These are phyloP conservation scores for Cherax quadricarinatus DNA, from an alignment of 1,140 invertebrate species.

Conservation along the genomic window DNA sequence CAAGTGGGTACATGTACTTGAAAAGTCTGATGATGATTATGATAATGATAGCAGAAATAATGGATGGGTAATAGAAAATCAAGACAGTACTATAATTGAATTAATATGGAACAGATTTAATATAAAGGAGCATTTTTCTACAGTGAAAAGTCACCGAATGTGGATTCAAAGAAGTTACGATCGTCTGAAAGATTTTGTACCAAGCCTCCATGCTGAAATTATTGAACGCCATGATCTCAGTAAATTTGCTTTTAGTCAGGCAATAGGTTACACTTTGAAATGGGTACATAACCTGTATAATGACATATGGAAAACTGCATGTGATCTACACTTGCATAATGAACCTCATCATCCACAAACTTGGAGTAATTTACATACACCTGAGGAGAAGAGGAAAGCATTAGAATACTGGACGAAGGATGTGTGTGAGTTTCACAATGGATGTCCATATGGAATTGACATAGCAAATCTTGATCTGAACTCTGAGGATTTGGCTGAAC, in stretches of 20 bases:
- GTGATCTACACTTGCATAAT: slow-evolving; percentile 47
- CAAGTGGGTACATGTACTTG: slow-evolving; percentile 43
- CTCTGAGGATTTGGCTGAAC: slow-evolving; percentile 29
- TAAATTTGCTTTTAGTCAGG: slow-evolving; percentile 60
- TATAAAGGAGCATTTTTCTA: slow-evolving; percentile 35
- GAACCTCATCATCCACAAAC: slow-evolving; percentile 58
- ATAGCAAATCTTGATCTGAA: slow-evolving; percentile 40
- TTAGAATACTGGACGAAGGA: slow-evolving; percentile 29
- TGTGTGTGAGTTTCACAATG: slow-evolving; percentile 32
- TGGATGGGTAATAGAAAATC: slow-evolving; percentile 37
- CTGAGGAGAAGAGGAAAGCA: slow-evolving; percentile 39
- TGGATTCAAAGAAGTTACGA: slow-evolving; percentile 49
- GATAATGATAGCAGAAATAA: neutral
- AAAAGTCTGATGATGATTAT: neutral
- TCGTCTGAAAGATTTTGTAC: slow-evolving; percentile 38
- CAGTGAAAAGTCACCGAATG: slow-evolving; percentile 28
- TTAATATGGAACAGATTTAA: slow-evolving; percentile 51
- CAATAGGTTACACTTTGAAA: slow-evolving; percentile 55
- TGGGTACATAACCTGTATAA: slow-evolving; percentile 43
- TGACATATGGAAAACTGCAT: slow-evolving; percentile 50
- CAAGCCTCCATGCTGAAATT: slow-evolving; percentile 35
- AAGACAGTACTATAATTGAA: slow-evolving; percentile 53
- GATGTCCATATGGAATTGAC: slow-evolving; percentile 42
- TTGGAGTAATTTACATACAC: slow-evolving; percentile 34
- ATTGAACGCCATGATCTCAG: slow-evolving; percentile 58